Evolutionary conservation across 2,888 invertebrate genomes (phyloP), one percentile per base, ranked within the genome.

Genomic region (Drosophila vallismaia): DNA sequence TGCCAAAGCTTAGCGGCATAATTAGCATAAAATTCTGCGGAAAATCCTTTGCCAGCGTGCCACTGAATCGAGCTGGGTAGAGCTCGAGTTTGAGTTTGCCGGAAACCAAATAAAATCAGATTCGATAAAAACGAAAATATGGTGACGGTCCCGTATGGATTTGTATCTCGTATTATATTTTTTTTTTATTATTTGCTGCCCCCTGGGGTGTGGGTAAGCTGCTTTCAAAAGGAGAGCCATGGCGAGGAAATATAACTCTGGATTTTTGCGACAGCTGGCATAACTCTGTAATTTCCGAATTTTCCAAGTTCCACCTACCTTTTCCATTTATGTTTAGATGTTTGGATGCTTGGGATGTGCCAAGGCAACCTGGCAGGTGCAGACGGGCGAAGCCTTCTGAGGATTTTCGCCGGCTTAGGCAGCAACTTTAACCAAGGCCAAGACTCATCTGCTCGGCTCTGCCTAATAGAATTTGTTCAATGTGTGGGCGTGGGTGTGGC

Each of bases 251-350:
- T 56, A 49, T 49, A 58, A 53, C 68, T 70, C 44, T 59, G 71
- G 44, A 70, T 73, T 57, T 76, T 73, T 66, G 60, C 60, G 66
- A 60, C 87, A 82, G 78, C 87, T 82, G 81, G 85, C 81, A 82
- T 82, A 87, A 87, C 87, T 87, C 78, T 81, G 81, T 81, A 81
- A 81, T 87, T 82, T 82, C 72, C 67, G 86, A 84, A 74, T 76
- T 75, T 19, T 19, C 19, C 19, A 19, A 19, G 19, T 74, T 77
- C 53, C 81, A 63, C 57, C 55, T 59, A 40, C 42, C 50, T 53
- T 44, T 42, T 40, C 52, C 48, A 49, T 67, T 57, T 62, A 57
- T 69, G 60, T 62, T 55, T 19, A 19, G 19, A 19, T 19, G 19
- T 19, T 19, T 19, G 19, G 19, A 19, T 19, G 19, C 19, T 19